phyloP scores from a whole-genome alignment of 1,140 invertebrate species.

The Antheraea mylitta region DNA sequence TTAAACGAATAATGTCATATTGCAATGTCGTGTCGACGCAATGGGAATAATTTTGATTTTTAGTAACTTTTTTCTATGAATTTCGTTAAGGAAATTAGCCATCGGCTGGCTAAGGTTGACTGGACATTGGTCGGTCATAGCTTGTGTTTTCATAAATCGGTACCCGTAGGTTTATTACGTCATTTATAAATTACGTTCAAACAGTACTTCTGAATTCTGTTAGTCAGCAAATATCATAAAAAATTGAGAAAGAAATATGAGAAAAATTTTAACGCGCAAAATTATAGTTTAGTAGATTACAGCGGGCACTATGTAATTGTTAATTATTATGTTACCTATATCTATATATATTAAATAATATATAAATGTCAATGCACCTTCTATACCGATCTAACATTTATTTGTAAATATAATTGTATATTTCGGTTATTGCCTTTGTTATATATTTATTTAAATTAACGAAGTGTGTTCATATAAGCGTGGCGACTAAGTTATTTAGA shows the following conservation, averaged over 20 bases:
- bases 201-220: too few species aligned
- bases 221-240: too few species aligned
- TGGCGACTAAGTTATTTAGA: slow-evolving; percentile 24
- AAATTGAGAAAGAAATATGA: not conserved
- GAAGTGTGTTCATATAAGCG: slow-evolving; percentile 47
- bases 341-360: too few species aligned
- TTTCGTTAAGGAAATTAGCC: not conserved
- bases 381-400: not conserved
- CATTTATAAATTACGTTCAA: too few species aligned
- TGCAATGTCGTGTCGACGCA: not conserved
- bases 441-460: slow-evolving; percentile 34
- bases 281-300: slow-evolving; percentile 1
- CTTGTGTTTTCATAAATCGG: too few species aligned
- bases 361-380: not conserved
- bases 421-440: not conserved
- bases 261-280: slow-evolving; percentile 22
- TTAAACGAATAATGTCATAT: not conserved
- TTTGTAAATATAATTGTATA: not conserved
- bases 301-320: not conserved
- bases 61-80: not conserved
- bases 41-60: not conserved
- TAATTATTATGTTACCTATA: not conserved
- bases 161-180: too few species aligned
- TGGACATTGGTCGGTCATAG: too few species aligned
- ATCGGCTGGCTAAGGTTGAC: too few species aligned